Conservation (phyloP, 1,140 invertebrate species). For the Nebria ingens region DNA sequence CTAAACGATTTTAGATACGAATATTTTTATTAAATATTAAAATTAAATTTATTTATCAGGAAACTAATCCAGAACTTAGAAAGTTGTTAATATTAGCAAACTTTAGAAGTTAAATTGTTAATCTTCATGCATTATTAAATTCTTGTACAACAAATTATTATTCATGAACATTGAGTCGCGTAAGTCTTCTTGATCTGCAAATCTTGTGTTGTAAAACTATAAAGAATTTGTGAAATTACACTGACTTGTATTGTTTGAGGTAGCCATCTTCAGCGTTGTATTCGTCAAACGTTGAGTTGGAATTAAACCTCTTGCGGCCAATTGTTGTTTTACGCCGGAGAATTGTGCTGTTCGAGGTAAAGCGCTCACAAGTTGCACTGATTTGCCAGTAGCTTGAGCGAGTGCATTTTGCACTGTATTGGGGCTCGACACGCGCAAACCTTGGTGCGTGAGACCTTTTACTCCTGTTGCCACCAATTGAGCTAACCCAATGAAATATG, state of each 20-base stretch:
- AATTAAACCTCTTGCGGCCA: conserved; percentile 37
- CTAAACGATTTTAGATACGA: too few relatives aligned
- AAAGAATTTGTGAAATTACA: neutral
- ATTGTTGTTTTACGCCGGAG: conserved; percentile 37
- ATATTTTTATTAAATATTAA: too few relatives aligned
- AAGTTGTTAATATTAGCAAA: too few relatives aligned
- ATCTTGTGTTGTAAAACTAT: neutral
- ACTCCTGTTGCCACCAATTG: conserved; percentile 53
- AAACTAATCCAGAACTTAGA: too few relatives aligned
- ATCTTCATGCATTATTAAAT: too few relatives aligned
- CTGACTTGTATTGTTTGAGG: conserved; percentile 11
- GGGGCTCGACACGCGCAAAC: conserved; percentile 35
- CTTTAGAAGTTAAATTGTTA: too few relatives aligned
- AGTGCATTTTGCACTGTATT: neutral
- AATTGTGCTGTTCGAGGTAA: conserved; percentile 42
- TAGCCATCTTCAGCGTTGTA: conserved; percentile 24
- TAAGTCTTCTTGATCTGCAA: neutral
- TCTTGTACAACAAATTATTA: too few relatives aligned
- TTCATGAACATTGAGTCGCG: too few relatives aligned
- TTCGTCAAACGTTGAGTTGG: conserved; percentile 43
- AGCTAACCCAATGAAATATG: conserved; percentile 32
- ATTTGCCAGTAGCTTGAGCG: conserved; percentile 28
- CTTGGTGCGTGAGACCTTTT: conserved; percentile 50
- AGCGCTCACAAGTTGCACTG: conserved; percentile 47
- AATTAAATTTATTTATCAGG: too few relatives aligned